These are phyloP conservation scores for Tachina fera DNA, from an alignment of 2,888 invertebrate genomes.

Conservation along the genomic window DNA sequence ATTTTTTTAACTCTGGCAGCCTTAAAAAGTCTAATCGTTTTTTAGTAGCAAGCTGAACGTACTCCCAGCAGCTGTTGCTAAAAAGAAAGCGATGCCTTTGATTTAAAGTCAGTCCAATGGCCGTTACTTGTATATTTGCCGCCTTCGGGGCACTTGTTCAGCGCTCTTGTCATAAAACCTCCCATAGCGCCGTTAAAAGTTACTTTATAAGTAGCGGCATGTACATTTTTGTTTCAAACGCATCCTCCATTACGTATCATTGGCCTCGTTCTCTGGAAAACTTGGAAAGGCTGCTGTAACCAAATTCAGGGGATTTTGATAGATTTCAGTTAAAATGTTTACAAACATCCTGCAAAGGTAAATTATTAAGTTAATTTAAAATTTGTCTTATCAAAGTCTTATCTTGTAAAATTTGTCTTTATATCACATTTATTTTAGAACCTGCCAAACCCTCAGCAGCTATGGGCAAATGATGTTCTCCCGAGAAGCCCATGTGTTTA, in stretches of 20 bases:
- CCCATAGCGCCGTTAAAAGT: no score
- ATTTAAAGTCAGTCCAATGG: no score
- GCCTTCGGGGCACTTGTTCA: no score
- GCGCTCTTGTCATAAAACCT: no score
- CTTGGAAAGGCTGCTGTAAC: neutral
- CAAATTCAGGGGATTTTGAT: neutral
- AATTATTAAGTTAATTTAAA: neutral
- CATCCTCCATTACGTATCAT: neutral
- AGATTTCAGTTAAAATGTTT: conserved; percentile 74
- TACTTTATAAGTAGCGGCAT: no score
- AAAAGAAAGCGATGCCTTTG: no score
- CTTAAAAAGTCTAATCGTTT: no score
- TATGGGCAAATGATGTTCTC: conserved; percentile 74
- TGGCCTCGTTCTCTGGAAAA: neutral
- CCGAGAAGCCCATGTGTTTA: conserved; percentile 79
- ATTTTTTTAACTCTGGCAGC: no score
- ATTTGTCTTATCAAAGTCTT: neutral
- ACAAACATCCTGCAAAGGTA: conserved; percentile 76
- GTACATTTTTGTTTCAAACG: neutral
- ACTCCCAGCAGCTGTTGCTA: no score
- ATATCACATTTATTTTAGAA: conserved; percentile 65
- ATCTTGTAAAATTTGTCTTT: neutral
- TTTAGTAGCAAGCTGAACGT: no score
- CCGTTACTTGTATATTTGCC: no score
- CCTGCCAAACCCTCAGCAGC: conserved; percentile 71